Base-by-base conservation (phyloP, 2,888 invertebrate genomes). In the Chymomyza amoena region DNA sequence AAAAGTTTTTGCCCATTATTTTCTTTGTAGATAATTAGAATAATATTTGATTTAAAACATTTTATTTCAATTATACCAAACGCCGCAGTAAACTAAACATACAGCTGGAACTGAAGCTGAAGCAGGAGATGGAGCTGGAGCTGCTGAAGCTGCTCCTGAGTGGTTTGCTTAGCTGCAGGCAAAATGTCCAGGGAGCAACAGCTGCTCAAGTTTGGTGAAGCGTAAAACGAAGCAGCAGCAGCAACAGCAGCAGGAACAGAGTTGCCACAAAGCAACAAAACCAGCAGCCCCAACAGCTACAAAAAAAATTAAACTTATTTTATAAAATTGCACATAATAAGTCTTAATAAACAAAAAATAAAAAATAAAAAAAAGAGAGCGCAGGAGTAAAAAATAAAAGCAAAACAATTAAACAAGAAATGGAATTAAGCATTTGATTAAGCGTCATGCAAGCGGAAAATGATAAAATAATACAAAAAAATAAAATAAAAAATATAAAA, bases 41-140 rank as follows among this genome's bases (percentile, higher is more conserved):
- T 84, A 85, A 88, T 86, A 88, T 87, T 88, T 85, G 78, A 84
- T 78, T 87, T 80, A 74, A 78, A 88, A 85, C 87, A 88, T 87
- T 88, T 85, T 84, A 88, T 88, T 85, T 88, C 88, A 88, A 85
- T 85, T 88, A 84, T 75, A 69, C 69, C 68, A 75, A 68, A 6
- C 72, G 68, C 68, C 76, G 71, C 68, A 67, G 70, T 70, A 72
- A 78, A 75, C 80, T 80, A 73, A 80, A 85, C 76, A 78, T 72
- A 36, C 59, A 57, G 56, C 70, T 66, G 61, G 71, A 51, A 57
- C 50, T 57, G 15, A 57, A 25, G 73, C 69, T 71, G 39, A 36
- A 36, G 63, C 20, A 54, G 63, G 2, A 15, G 45, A 28, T 66
- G 61, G 70, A 25, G 36, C 45, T 56, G 15, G 36, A 50, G 73